Base-by-base conservation (phyloP, 1,140 invertebrate genomes). In the Conus betulinus region DNA sequence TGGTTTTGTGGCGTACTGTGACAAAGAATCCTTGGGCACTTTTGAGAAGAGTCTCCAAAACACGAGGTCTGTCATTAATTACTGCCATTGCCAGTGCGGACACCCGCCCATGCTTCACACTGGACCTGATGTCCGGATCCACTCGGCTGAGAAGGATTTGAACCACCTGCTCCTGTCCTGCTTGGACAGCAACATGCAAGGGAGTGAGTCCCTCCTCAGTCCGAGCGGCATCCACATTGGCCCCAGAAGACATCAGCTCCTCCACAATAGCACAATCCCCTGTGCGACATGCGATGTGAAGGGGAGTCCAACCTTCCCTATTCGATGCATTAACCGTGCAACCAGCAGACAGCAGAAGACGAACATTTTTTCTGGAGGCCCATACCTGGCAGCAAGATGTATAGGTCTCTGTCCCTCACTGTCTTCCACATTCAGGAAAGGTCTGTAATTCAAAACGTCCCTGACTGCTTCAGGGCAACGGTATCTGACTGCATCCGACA, bases 311-410 rank as follows among this genome's bases (percentile, higher is more conserved):
- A 3, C 71, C 85, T n/a, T 39, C 23, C 25, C 13, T 53, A 55
- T 87, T 55, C 7, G 74, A 27, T 27, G 52, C 76, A 57, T 25
- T 79, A 3, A 87, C 57, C 39, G 74, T 78, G 39, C 71, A 67
- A 25, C 85, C 85, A 57, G 74, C 85, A 6, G 39, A 39, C 7
- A 79, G 23, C 53, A 87, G 57, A 17, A 51, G 53, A 15, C 51
- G 25, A 3, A 87, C 74, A 20, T 23, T 79, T n/a, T n/a, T 39
- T 55, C 52, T n/a, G 52, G 20, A 3, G 74, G 74, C 39, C 85
- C 85, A 25, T n/a, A 17, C 74, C 25, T 25, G 17, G 85, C 85
- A 79, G 85, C 85, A 79, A 74, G 39, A 27, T 87, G 85, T 17
- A 87, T 87, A 4, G 85, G 39, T 20, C 74, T 71, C 52, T 78